Base-by-base conservation (phyloP, 2,797 vertebrate species). In the Xenentodon cancila region DNA sequence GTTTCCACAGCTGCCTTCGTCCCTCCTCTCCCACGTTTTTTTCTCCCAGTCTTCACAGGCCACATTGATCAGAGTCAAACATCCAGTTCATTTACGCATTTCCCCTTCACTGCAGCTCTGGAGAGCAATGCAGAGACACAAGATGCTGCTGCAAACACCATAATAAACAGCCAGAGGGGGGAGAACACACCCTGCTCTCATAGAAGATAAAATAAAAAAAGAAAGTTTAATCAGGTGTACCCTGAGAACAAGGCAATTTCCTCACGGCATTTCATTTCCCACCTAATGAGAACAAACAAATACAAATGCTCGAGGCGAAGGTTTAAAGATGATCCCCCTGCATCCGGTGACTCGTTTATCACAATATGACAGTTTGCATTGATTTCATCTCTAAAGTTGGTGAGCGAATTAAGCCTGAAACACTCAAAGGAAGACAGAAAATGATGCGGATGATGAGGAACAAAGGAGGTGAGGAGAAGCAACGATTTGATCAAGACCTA, bases 211-310 rank as follows among this genome's bases (percentile, higher is more conserved):
- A 5, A 16, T 15, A 40, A 5, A 40, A 45, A 47, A 20, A 19
- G 15, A 42, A 53, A 51, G 50, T 82, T 81, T 64, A 68, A 86
- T 81, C 72, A 79, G 68, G 61, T 75, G 40, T 43, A 27, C 49
- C 48, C 61, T 21, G n/a, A 66, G 21, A 75, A 68, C 49, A 68
- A 0, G 15, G 59, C 68, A 56, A 68, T 76, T 79, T 81, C 57
- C 66, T 57, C 48, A 18, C 54, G 44, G 51, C 1, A 9, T 63
- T 65, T 73, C 2, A 67, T 79, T 70, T 79, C 25, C 53, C 56
- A 59, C 60, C 54, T 53, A 73, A 71, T 59, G 46, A 59, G 27
- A 65, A 46, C 15, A 61, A 61, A 71, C 44, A 73, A 69, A 73
- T 46, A 50, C 20, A 78, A 73, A 75, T 61, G 58, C 30, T 59